Conservation (phyloP, 2,113 vertebrate genomes). For the Camelus bactrianus region DNA sequence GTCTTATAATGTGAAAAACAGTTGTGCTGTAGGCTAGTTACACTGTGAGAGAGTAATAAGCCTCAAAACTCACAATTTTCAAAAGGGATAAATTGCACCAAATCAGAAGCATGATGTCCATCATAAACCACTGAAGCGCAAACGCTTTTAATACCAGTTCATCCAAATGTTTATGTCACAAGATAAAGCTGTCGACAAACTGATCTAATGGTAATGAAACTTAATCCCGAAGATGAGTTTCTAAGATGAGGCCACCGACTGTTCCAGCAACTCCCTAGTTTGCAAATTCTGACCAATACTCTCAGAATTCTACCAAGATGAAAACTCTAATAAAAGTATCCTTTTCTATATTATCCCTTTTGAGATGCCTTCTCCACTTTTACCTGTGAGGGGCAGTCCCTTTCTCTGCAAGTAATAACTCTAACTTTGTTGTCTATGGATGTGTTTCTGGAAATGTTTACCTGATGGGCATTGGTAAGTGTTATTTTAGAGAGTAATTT, state of each 20-base stretch:
- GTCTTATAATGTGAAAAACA: background rate
- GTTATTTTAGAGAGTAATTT: background rate
- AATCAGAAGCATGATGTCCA: background rate
- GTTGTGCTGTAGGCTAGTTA: background rate
- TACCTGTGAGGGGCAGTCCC: fast-evolving
- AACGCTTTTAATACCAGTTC: background rate
- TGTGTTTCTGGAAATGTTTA: background rate
- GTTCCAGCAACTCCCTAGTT: background rate
- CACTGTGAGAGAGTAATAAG: background rate
- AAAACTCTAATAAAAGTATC: background rate
- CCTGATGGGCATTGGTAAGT: background rate
- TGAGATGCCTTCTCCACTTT: background rate
- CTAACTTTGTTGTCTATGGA: background rate
- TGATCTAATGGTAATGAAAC: background rate
- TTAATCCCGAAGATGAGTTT: background rate
- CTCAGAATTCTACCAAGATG: background rate
- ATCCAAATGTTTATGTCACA: background rate
- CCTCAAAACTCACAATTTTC: background rate
- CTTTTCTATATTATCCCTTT: background rate
- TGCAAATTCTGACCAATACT: background rate
- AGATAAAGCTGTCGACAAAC: background rate
- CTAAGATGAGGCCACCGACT: background rate
- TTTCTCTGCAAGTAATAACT: background rate
- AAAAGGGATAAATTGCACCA: background rate
- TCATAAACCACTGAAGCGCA: background rate